Evolutionary conservation across 2,113 vertebrate genomes (phyloP).

Genomic region (Antechinus stuartii): DNA sequence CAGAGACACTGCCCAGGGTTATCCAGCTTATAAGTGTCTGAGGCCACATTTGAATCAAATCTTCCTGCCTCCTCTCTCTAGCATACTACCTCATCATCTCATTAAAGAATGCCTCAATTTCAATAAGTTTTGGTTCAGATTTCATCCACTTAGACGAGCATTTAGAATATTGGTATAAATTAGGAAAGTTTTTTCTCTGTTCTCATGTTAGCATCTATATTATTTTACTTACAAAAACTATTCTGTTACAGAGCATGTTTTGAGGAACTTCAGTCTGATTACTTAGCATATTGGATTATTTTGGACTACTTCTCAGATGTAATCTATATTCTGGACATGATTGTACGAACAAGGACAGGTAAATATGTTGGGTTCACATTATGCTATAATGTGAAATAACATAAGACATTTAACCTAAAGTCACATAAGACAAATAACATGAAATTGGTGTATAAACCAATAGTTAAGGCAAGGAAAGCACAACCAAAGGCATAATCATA

Average conservation of each 20-base stretch:
- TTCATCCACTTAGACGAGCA: not conserved
- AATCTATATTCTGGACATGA: slow-evolving; percentile 92
- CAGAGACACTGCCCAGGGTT: not conserved
- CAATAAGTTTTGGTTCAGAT: not conserved
- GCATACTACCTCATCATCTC: not conserved
- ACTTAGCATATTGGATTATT: slow-evolving; percentile 89
- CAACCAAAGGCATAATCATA: not conserved
- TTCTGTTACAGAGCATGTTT: slow-evolving; percentile 92
- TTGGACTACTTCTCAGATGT: slow-evolving; percentile 90
- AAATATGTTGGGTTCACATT: slow-evolving; percentile 66
- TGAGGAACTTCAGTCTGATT: slow-evolving; percentile 94
- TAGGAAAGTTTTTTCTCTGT: not conserved
- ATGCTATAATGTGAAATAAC: slow-evolving; percentile 4
- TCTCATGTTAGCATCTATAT: not conserved
- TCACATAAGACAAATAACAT: not conserved
- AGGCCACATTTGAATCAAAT: not conserved
- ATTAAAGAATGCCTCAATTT: not conserved
- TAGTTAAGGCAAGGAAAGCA: slow-evolving; percentile 35
- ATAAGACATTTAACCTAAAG: slow-evolving; percentile 1
- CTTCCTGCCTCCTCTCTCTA: not conserved
- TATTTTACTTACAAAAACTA: slow-evolving; percentile 39
- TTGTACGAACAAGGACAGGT: slow-evolving; percentile 95
- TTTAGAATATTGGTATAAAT: not conserved
- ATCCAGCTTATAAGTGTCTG: not conserved
- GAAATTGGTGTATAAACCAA: not conserved